Base-by-base conservation (phyloP, 2,888 invertebrate genomes). In the Eilema depressum region DNA sequence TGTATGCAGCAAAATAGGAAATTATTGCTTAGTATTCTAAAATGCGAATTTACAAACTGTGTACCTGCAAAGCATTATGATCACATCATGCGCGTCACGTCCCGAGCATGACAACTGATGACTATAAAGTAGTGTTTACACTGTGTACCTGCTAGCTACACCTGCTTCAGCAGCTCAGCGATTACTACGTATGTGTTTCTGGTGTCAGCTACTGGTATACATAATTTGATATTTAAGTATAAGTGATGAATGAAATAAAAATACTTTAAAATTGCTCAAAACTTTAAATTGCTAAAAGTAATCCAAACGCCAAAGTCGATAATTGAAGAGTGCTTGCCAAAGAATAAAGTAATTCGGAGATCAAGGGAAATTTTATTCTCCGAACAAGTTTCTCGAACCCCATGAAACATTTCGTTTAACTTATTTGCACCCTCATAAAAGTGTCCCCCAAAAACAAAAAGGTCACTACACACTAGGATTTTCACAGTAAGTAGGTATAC, bases 391-490 rank as follows among this genome's bases (percentile, higher is more conserved):
- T 71, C 75, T 68, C 61, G 74, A 75, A 73, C 74, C 71, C 77
- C 74, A 73, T 70, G 75, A 73, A 83, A 75, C 75, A 74, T 79
- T 82, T 63, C 75, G 75, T 83, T 85, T 85, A 85, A 86, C 86
- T 86, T 84, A 83, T 85, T 84, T 82, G 80, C 83, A 81, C 85
- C 84, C 83, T 81, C 80, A 70, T 68, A 67, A 30, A 75, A 81
- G 63, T 80, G 83, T 82, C 84, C 83, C 81, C 53, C 79, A 79
- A 73, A 82, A 74, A 72, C 41, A 73, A 37, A 79, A 82, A 77
- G 82, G 75, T 76, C 71, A 73, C 11, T 75, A 77, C 66, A 26
- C 75, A 81, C 71, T 71, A 30, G 67, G 14, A 63, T 60, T 71
- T 53, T 59, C 26, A 28, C 5, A 53, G 53, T 53, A 53, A 53